Base-by-base conservation (phyloP, 2,113 vertebrate species). In the Nansenia antarctica region DNA sequence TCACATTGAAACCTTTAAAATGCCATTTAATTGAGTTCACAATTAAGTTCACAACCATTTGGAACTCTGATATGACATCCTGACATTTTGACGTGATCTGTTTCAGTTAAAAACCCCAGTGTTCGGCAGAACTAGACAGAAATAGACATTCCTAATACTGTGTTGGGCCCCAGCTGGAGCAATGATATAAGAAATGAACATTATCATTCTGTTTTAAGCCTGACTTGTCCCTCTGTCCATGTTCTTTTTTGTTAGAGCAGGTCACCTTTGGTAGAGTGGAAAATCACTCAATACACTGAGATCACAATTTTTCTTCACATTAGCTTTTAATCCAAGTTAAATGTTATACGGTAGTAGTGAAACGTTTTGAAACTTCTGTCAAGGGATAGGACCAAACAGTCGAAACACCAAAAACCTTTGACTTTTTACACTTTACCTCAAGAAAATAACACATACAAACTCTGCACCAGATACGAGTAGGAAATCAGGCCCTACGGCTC, bases 401-500 rank as follows among this genome's bases (percentile, higher is more conserved):
- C 5, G 35, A 37, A 5, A 5, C 5, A 37, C 5, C 5, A 5
- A 37, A 11, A 49, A 8, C 45, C 45, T 49, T 20, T 49, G 20
- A 49, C n/a, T 30, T 5, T 58, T 2, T 58, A 58, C 27, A 30
- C 27, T 27, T 57, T 27, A 14, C 3, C 14, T 29, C 14, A 29
- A 37, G 18, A 52, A 67, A 67, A 57, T 18, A 29, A 29, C 22
- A 75, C 77, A 20, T 30, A 24, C 67, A 72, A 78, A 72, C 73
- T 79, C 74, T 65, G 39, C 62, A 70, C 65, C 22, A 37, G 62
- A 63, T 74, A 47, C 70, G 78, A 70, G 65, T 63, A 62, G 68
- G 70, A 27, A 60, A 73, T 72, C 34, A 78, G 34, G 34, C 68
- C 70, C 70, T 20, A 39, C 3, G 65, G 73, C 60, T 64, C 58